Base-by-base conservation (phyloP, 2,113 vertebrate genomes). In the Thamnophis sirtalis region DNA sequence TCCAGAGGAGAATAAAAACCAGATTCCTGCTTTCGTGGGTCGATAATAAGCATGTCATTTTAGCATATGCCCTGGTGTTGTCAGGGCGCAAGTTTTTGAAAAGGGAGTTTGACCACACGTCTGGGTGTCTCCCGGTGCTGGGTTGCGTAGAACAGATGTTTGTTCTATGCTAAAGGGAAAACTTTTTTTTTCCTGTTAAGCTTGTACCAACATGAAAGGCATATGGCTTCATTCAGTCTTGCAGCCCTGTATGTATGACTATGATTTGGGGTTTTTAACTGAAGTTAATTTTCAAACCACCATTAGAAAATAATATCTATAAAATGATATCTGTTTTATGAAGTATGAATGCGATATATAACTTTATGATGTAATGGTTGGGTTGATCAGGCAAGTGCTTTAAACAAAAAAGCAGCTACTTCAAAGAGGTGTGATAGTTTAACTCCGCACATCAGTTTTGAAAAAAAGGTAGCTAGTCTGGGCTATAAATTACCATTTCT, bases 401-500 rank as follows among this genome's bases (percentile, higher is more conserved):
- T 98, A 95, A 97, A 89, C 97, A 97, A 98, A 17, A 89, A 24
- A 97, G 94, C 95, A 95, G 98, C 24, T 98, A 95, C 98, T 98
- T 98, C 97, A 97, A 97, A 97, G 97, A 97, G 95, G 97, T 98
- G 97, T 96, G 96, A 97, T 97, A 97, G 98, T 98, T 97, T 98
- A 98, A 98, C 98, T 98, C 98, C 98, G 96, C 93, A 93, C 96
- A 97, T 98, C 97, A 97, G 97, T 80, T 87, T 43, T 43, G 38
- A 89, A 89, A 50, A 50, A 84, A 97, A 98, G 97, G 97, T 98
- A 97, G 97, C 97, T 97, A 98, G 97, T 98, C 98, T 97, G 98
- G 96, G 97, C 97, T 98, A 98, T 98, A 99, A 98, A 99, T 99
- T 98, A 98, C 97, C 98, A 98, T 98, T 98, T 98, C 98, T 98